phyloP scores from a whole-genome alignment of 2,888 invertebrate genomes.

The Reticulitermes lucifugus region DNA sequence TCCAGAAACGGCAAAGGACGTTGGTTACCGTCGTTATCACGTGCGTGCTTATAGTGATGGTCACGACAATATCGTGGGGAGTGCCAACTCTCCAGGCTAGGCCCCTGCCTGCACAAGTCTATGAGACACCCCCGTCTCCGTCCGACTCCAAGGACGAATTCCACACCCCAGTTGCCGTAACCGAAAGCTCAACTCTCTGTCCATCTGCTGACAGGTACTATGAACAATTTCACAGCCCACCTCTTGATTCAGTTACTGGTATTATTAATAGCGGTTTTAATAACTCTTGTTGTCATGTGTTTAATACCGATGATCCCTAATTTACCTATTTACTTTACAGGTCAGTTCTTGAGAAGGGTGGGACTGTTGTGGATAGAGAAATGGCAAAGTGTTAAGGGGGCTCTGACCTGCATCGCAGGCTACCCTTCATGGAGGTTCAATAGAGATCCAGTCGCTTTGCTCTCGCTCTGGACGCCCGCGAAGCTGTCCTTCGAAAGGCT shows the following conservation, averaged over 20 bases:
- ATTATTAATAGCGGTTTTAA: too few species aligned
- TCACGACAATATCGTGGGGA: neutral
- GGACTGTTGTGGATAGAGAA: constrained; percentile 59
- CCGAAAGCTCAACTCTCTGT: constrained; percentile 10
- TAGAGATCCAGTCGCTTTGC: constrained; percentile 51
- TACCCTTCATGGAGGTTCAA: constrained; percentile 59
- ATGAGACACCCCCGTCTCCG: neutral
- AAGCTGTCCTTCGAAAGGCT: constrained; percentile 62
- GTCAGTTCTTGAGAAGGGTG: constrained; percentile 54
- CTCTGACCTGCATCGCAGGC: constrained; percentile 57
- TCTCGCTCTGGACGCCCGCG: constrained; percentile 61
- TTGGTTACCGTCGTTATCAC: neutral
- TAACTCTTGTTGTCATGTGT: too few species aligned
- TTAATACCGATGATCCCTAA: neutral
- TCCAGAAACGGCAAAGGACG: neutral
- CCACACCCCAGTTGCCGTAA: neutral
- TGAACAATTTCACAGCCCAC: too few species aligned
- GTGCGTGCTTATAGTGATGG: neutral
- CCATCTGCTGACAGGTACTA: constrained; percentile 26
- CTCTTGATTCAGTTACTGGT: too few species aligned
- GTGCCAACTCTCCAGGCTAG: constrained; percentile 6
- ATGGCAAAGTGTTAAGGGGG: constrained; percentile 59
- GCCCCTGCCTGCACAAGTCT: neutral
- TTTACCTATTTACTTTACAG: neutral
- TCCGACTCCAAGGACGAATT: constrained; percentile 24